A percentile compares a stretch with the other conserved stretches of the same genome.
These are phyloP conservation scores for Stichodactyla mertensii DNA, from an alignment of 64 coral and sea anemone genomes.

Conservation along the genomic window DNA sequence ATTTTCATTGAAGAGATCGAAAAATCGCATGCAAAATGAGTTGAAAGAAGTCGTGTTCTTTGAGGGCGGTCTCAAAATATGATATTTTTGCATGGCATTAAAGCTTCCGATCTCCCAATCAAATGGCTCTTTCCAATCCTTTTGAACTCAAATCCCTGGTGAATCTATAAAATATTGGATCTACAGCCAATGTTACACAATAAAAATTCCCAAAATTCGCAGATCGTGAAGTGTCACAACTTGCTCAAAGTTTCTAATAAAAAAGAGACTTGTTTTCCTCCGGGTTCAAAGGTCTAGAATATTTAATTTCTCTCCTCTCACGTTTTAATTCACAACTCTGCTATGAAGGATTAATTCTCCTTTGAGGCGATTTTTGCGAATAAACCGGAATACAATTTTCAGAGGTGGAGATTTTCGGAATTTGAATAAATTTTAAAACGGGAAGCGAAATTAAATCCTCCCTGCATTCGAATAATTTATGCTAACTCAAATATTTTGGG, in stretches of 20 bases:
- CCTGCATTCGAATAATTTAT: background rate
- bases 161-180: background rate
- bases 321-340: background rate
- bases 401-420: conserved; percentile 7
- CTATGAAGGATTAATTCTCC: background rate
- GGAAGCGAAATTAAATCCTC: background rate
- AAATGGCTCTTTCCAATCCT: background rate
- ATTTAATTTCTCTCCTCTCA: background rate
- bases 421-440: background rate
- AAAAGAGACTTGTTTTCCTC: background rate
- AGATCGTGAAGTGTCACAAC: conserved; percentile 7
- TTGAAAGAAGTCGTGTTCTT: conserved; percentile 21
- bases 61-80: conserved; percentile 54
- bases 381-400: conserved; percentile 3
- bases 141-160: background rate
- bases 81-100: conserved; percentile 64
- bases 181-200: background rate
- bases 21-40: conserved; percentile 32
- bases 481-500: background rate
- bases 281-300: conserved; percentile 15
- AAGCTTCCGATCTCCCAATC: conserved; percentile 32
- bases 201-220: background rate
- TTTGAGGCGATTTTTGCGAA: background rate
- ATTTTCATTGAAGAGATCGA: conserved; percentile 39
- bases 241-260: background rate